A percentile compares a stretch with the other conserved stretches of the same genome.
phyloP scores from a whole-genome alignment of 2,113 vertebrate genomes.

The Leucopternis melanops region DNA sequence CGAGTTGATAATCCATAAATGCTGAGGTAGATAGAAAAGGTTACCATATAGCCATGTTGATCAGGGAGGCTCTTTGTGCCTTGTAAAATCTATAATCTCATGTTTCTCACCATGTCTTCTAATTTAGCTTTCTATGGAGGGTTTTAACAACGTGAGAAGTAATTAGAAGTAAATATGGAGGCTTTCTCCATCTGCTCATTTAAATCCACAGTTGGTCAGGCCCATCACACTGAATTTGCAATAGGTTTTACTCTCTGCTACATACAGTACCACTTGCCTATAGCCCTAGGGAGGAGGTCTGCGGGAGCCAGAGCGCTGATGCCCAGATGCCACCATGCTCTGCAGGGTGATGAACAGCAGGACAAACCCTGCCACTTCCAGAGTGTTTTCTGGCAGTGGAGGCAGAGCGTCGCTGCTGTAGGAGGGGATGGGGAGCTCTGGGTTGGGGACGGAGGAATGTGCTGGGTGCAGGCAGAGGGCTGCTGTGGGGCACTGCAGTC shows the following conservation, averaged over 20 bases:
- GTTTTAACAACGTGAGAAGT: neutral
- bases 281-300: neutral
- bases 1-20: neutral
- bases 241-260: neutral
- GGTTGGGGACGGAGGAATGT: neutral
- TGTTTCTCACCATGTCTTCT: neutral
- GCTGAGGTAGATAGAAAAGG: neutral
- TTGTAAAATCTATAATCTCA: neutral
- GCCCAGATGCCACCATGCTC: neutral
- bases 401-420: neutral
- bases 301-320: neutral
- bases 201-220: neutral
- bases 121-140: neutral
- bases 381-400: neutral
- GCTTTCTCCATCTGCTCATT: conserved; percentile 1
- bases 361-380: neutral
- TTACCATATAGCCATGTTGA: neutral
- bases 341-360: neutral
- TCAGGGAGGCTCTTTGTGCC: neutral
- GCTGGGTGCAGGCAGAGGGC: neutral
- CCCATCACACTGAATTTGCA: neutral
- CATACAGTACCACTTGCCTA: neutral
- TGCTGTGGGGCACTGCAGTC: neutral
- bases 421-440: neutral
- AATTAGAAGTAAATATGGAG: conserved; percentile 4